Percentiles rank a stretch among this genome's conserved stretches.
Conservation (phyloP, 2,797 vertebrate species). For the Atherinosoma microstoma region DNA sequence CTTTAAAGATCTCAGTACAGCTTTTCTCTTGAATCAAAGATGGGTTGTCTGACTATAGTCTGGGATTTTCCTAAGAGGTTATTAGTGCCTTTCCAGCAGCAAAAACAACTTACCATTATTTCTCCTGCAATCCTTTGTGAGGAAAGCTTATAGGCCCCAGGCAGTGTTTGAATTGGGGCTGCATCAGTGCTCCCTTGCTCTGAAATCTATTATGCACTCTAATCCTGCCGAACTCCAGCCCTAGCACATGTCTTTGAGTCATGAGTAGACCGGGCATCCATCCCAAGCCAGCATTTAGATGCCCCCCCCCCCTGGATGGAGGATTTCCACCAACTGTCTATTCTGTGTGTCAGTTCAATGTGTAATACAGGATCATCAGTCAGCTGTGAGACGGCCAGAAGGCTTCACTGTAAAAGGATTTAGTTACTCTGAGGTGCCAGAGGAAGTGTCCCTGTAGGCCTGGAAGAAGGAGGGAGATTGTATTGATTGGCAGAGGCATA, state of each 20-base stretch:
- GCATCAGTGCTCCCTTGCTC: constrained; percentile 68
- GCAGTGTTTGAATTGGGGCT: constrained; percentile 77
- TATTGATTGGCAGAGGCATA: constrained; percentile 52
- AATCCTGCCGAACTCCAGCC: constrained; percentile 72
- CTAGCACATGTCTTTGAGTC: constrained; percentile 70
- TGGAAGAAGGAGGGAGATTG: constrained; percentile 35
- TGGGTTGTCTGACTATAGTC: constrained; percentile 52
- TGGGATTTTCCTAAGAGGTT: constrained; percentile 81
- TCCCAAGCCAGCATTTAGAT: constrained; percentile 71
- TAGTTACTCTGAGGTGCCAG: constrained; percentile 60
- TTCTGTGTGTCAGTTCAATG: constrained; percentile 65
- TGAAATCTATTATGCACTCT: constrained; percentile 79
- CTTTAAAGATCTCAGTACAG: constrained; percentile 50
- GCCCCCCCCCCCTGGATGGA: constrained; percentile 34
- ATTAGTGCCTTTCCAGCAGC: constrained; percentile 72
- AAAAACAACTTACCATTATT: constrained; percentile 74
- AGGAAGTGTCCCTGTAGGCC: constrained; percentile 54
- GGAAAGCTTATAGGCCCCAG: constrained; percentile 71
- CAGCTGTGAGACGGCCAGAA: constrained; percentile 64
- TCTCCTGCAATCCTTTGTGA: constrained; percentile 79
- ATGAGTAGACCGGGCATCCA: constrained; percentile 61
- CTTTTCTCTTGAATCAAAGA: constrained; percentile 57
- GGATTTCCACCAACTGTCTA: constrained; percentile 60
- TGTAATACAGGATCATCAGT: constrained; percentile 75
- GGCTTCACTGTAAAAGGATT: constrained; percentile 73